Base-by-base conservation (phyloP, 2,888 invertebrate species). In the Eupithecia inturbata region DNA sequence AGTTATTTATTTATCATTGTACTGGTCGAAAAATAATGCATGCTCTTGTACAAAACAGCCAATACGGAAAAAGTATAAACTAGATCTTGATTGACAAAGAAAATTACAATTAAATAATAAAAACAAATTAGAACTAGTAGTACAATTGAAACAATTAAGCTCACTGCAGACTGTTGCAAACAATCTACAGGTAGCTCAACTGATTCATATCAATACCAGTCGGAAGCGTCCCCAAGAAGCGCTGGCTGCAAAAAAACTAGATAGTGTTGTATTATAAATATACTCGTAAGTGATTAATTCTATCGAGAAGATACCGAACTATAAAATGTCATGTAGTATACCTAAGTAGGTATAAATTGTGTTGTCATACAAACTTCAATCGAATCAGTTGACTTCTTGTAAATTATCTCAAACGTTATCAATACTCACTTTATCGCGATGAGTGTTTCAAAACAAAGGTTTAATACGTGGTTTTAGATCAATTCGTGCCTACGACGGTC, bases 401-500 rank as follows among this genome's bases (percentile, higher is more conserved):
- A 70, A 64, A 71, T 78, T 78, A 83, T 81, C 82, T 71, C 72
- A 73, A 73, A 67, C 53, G 72, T 16, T 67, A 67, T 72, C 77
- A 78, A 79, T 80, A 82, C 80, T 73, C 73, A 69, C 68, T 68
- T 39, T 80, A 80, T 82, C 81, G 73, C 75, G 72, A 74, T 78
- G 71, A 70, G 68, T 31, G 33, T 69, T 82, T 79, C 75, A 83
- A 81, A 85, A 83, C 82, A 84, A 74, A 81, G 66, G 70, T 75
- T 72, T 78, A 74, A 69, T 66, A 88, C 88, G 88, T 88, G 88
- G 84, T 84, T 83, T 85, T 84, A 80, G 75, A 82, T 78, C 74
- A 78, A 82, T 82, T 82, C 77, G 62, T 77, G 81, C 77, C 80
- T 81, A 57, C 26, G 84, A 89, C 88, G 88, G 87, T 83, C 84